phyloP scores from a whole-genome alignment of 2,113 vertebrate genomes.

The Microcebus jonahi region DNA sequence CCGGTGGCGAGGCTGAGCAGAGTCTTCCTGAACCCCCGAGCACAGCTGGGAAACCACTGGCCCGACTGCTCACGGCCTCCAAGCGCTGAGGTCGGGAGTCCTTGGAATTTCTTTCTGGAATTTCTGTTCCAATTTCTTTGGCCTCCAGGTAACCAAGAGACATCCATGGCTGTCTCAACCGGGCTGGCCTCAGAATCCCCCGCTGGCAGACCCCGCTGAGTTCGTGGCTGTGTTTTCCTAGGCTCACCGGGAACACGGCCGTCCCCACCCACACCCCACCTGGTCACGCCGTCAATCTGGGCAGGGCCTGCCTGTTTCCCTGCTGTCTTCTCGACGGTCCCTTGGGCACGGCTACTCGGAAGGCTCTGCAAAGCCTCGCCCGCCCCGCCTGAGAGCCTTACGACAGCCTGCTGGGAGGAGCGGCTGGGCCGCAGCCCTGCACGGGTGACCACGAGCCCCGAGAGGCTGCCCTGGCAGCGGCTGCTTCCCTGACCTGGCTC shows the following conservation, averaged over 20 bases:
- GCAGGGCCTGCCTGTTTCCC: accelerated
- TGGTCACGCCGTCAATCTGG: neutral
- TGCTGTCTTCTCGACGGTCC: accelerated
- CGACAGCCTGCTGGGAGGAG: neutral
- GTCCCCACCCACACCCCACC: accelerated
- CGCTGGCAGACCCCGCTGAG: neutral
- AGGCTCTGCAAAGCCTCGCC: neutral
- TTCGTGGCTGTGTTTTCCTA: neutral
- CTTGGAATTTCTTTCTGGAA: neutral
- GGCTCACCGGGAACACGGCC: neutral
- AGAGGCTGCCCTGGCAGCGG: no score
- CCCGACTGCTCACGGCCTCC: no score
- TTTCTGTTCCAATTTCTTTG: no score
- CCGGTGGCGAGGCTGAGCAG: neutral
- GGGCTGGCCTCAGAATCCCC: neutral
- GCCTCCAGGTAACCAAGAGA: neutral
- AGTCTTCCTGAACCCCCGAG: accelerated
- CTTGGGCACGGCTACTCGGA: accelerated
- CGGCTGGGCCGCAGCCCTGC: accelerated
- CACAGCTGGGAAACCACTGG: neutral
- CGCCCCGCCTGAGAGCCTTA: neutral
- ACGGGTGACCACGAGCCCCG: neutral
- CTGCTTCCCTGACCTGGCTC: neutral
- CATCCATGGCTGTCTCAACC: accelerated
- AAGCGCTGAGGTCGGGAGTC: accelerated